Percentiles rank a stretch among this genome's conserved stretches.
These are phyloP conservation scores for Protobothrops flavoviridis DNA, from an alignment of 2,113 vertebrate species.

Conservation along the genomic window DNA sequence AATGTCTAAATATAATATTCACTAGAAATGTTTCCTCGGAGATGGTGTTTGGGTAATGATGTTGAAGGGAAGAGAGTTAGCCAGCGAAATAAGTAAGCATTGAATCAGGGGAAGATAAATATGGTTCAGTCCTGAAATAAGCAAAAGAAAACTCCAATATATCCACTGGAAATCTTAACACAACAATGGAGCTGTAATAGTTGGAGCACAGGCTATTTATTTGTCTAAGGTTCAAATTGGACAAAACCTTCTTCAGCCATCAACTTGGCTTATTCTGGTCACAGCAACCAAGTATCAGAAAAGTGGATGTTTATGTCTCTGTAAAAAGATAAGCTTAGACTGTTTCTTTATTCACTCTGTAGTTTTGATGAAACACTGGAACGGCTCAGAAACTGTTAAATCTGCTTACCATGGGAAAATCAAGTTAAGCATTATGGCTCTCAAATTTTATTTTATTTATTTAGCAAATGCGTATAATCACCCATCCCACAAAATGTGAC, in stretches of 20 bases:
- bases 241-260: neutral
- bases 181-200: neutral
- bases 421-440: neutral
- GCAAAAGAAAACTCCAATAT: neutral
- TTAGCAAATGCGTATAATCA: neutral
- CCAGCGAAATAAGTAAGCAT: neutral
- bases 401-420: neutral
- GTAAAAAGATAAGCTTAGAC: neutral
- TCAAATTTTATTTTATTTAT: neutral
- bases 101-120: neutral
- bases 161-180: neutral
- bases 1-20: neutral
- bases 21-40: neutral
- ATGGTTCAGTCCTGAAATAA: constrained; percentile 6
- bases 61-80: neutral
- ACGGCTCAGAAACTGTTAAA: no score
- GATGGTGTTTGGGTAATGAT: neutral
- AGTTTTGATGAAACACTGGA: neutral
- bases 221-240: neutral
- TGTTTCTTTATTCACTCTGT: neutral
- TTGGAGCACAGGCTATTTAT: neutral
- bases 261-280: neutral
- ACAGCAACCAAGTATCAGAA: neutral
- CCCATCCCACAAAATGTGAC: neutral
- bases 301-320: constrained; percentile 8